phyloP scores from a whole-genome alignment of 1,140 invertebrate species.

The Scaptodrosophila lebanonensis region DNA sequence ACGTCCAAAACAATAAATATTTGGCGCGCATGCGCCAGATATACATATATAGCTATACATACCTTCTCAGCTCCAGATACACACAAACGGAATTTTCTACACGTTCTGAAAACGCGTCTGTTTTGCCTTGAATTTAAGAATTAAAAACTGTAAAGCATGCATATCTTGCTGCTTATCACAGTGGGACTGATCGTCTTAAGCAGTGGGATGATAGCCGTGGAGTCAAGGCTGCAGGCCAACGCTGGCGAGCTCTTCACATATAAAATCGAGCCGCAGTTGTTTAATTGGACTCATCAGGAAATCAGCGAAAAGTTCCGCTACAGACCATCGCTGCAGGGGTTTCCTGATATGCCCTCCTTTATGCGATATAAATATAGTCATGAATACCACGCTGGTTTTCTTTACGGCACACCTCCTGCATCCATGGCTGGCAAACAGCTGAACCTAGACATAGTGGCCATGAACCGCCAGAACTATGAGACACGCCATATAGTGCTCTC shows the following conservation, averaged over 20 bases:
- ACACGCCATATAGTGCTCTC: constrained; percentile 82
- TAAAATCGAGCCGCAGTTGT: constrained; percentile 81
- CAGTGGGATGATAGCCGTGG: neutral
- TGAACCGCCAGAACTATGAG: constrained; percentile 87
- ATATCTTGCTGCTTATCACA: constrained; percentile 21
- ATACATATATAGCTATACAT: constrained; percentile 10
- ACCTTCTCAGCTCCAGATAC: constrained; percentile 40
- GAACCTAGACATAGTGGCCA: constrained; percentile 85
- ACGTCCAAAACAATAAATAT: neutral
- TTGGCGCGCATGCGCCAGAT: constrained; percentile 49
- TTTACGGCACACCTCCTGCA: constrained; percentile 88
- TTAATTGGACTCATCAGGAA: constrained; percentile 84
- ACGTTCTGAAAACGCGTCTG: constrained; percentile 6
- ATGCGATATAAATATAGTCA: constrained; percentile 88
- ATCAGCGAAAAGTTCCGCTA: constrained; percentile 75
- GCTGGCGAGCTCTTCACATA: constrained; percentile 83
- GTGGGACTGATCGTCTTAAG: constrained; percentile 5
- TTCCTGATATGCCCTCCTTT: constrained; percentile 90
- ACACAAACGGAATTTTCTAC: constrained; percentile 51
- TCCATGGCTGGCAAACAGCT: constrained; percentile 79
- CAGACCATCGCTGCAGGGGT: constrained; percentile 56
- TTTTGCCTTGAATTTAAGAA: constrained; percentile 35
- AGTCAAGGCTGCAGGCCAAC: constrained; percentile 74
- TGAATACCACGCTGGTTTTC: constrained; percentile 84
- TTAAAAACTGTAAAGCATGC: constrained; percentile 32